A percentile compares a stretch with the other conserved stretches of the same genome.
These are phyloP conservation scores for Drosophila ochracea DNA, from an alignment of 2,888 invertebrate genomes.

Conservation along the genomic window DNA sequence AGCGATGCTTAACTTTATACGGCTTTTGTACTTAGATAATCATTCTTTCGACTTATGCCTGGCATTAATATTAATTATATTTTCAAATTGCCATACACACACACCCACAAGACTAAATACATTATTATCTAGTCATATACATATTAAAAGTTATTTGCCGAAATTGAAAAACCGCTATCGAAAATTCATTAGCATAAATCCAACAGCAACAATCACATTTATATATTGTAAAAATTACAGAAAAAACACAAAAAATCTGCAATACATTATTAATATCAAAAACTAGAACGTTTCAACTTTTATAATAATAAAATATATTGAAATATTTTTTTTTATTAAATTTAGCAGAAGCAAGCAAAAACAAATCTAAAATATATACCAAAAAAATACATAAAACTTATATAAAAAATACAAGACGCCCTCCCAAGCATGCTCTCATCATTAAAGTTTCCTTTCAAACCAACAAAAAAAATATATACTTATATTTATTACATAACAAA, in stretches of 20 bases:
- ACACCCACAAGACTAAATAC: slow-evolving; percentile 35
- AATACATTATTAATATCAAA: slow-evolving; percentile 34
- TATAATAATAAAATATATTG: slow-evolving; percentile 25
- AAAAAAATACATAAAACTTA: slow-evolving; percentile 28
- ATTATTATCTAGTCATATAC: slow-evolving; percentile 60
- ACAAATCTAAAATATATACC: slow-evolving; percentile 29
- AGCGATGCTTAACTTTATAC: slow-evolving; percentile 66
- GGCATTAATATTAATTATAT: slow-evolving; percentile 57
- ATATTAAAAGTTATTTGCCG: slow-evolving; percentile 34
- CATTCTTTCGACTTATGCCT: slow-evolving; percentile 74
- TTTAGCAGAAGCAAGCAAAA: slow-evolving; percentile 52
- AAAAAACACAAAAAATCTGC: slow-evolving; percentile 30
- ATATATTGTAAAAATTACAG: slow-evolving; percentile 64
- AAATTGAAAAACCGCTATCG: slow-evolving; percentile 57
- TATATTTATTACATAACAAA: slow-evolving; percentile 30
- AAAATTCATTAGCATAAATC: slow-evolving; percentile 57
- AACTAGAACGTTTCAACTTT: slow-evolving; percentile 26
- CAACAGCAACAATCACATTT: slow-evolving; percentile 47
- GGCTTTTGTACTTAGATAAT: slow-evolving; percentile 69
- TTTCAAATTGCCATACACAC: slow-evolving; percentile 45
- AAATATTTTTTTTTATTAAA: slow-evolving; percentile 35
- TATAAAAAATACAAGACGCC: slow-evolving; percentile 71
- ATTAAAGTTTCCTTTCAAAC: slow-evolving; percentile 66
- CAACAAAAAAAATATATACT: slow-evolving; percentile 41
- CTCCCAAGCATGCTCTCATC: slow-evolving; percentile 85